Percentiles rank a stretch among this genome's conserved stretches.
phyloP scores from a whole-genome alignment of 2,797 vertebrate genomes.

The Catharus ustulatus region DNA sequence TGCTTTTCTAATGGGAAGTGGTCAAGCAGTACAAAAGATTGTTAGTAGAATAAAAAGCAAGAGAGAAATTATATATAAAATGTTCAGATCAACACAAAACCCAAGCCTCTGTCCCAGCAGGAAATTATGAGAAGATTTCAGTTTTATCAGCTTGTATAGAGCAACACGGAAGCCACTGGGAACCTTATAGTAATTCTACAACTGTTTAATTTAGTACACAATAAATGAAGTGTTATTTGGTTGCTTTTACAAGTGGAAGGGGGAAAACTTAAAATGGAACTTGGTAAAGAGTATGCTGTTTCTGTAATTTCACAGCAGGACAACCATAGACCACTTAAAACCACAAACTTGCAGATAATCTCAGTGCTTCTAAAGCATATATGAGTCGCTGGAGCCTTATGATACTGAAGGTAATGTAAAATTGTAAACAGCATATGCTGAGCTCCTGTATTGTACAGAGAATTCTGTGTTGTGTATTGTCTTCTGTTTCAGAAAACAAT shows the following conservation, averaged over 20 bases:
- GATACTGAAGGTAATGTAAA: not conserved
- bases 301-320: constrained; percentile 41
- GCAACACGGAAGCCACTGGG: not conserved
- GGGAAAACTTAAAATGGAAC: not conserved
- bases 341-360: not conserved
- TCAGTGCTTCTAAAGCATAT: not conserved
- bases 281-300: not conserved
- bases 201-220: constrained; percentile 30
- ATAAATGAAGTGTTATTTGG: constrained; percentile 1
- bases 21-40: not conserved
- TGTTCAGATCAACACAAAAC: not conserved
- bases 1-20: not conserved
- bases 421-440: constrained; percentile 3
- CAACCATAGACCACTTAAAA: constrained; percentile 24
- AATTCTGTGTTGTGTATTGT: not conserved
- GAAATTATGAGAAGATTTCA: not conserved
- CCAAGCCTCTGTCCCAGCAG: not conserved
- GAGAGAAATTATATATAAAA: not conserved
- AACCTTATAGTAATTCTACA: not conserved
- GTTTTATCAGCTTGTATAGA: not conserved
- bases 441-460: not conserved
- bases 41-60: not conserved
- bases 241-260: constrained; percentile 8
- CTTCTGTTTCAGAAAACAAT: not conserved
- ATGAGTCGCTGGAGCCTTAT: not conserved